Conservation (phyloP, 2,113 vertebrate species). For the Nothobranchius kuhntae region DNA sequence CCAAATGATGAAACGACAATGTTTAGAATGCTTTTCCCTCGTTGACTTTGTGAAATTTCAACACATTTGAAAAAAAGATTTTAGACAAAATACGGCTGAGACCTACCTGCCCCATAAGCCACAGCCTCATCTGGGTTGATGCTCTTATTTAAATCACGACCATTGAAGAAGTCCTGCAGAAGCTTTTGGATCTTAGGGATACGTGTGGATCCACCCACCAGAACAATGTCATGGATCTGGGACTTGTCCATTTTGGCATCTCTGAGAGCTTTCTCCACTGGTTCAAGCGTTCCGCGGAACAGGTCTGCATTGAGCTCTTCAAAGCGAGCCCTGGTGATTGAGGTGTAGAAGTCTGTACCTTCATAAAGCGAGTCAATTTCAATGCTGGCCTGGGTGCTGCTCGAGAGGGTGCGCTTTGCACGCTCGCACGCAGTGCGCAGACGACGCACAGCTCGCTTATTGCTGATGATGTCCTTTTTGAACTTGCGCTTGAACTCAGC, state of each 20-base stretch:
- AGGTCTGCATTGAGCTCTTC: constrained; percentile 91
- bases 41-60: background rate
- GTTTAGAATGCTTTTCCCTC: background rate
- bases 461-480: constrained; percentile 89
- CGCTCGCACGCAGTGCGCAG: constrained; percentile 89
- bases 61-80: background rate
- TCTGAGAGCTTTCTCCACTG: constrained; percentile 88
- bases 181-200: constrained; percentile 93
- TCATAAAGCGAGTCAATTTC: constrained; percentile 92
- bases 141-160: constrained; percentile 91
- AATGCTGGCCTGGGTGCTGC: constrained; percentile 91
- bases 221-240: constrained; percentile 89
- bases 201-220: constrained; percentile 92
- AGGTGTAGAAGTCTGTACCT: constrained; percentile 90
- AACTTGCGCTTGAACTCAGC: constrained; percentile 91
- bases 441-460: constrained; percentile 88
- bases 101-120: constrained; percentile 87
- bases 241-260: constrained; percentile 91
- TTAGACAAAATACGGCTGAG: background rate
- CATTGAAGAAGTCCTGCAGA: constrained; percentile 90
- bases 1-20: constrained; percentile 11
- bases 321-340: constrained; percentile 89
- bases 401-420: constrained; percentile 91
- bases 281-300: constrained; percentile 89
- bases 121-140: constrained; percentile 93